Evolutionary conservation across 2,888 invertebrate genomes (phyloP).

Genomic region (Brachypterus glaber): DNA sequence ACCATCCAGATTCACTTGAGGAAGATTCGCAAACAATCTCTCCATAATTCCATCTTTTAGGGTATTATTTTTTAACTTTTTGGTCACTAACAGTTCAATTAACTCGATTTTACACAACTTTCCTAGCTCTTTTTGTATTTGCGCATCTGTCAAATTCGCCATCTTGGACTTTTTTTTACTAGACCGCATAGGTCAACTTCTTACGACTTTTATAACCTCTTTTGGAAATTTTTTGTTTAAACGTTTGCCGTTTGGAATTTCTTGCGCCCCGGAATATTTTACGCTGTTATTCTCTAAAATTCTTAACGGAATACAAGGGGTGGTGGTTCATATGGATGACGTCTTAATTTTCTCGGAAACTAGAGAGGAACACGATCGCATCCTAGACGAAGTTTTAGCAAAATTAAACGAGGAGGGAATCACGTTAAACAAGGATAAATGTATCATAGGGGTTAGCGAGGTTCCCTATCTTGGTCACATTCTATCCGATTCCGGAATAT

Average conservation of each 20-base stretch:
- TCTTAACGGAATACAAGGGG: slow-evolving; percentile 13
- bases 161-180: no score
- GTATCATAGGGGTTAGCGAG: slow-evolving; percentile 20
- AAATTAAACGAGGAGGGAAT: slow-evolving; percentile 20
- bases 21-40: no score
- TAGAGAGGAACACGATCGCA: slow-evolving; percentile 20
- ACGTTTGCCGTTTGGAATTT: slow-evolving; percentile 15
- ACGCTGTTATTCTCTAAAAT: slow-evolving; percentile 11
- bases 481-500: slow-evolving; percentile 20
- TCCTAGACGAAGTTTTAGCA: slow-evolving; percentile 20
- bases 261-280: slow-evolving; percentile 17
- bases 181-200: slow-evolving; percentile 11
- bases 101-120: no score
- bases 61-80: no score
- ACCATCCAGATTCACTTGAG: no score
- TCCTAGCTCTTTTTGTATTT: no score
- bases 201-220: slow-evolving; percentile 19
- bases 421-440: slow-evolving; percentile 27
- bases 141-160: no score
- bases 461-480: slow-evolving; percentile 27
- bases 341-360: slow-evolving; percentile 16
- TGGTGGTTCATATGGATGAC: slow-evolving; percentile 17
- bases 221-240: slow-evolving; percentile 17
- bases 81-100: no score
- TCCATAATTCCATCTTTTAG: no score